Conservation (phyloP, 2,113 vertebrate genomes). For the Labrus mixtus region DNA sequence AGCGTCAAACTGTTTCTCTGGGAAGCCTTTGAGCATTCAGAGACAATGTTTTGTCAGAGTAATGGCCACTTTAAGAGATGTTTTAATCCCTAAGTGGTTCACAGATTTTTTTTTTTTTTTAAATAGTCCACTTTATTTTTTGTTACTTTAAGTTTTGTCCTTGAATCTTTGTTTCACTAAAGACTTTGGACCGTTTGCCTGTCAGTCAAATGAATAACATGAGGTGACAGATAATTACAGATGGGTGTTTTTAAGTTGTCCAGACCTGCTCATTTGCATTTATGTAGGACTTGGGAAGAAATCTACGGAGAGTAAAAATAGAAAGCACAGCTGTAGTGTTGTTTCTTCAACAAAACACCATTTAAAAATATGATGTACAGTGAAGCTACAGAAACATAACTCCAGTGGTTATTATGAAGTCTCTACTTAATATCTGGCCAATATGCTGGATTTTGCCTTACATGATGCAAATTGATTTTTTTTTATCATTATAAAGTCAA, state of each 20-base stretch:
- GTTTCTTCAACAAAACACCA: conserved; percentile 11
- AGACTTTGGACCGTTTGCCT: neutral
- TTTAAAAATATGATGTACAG: neutral
- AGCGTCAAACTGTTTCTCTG: neutral
- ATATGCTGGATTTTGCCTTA: neutral
- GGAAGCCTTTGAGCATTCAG: neutral
- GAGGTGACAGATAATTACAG: conserved; percentile 5
- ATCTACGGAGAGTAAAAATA: conserved; percentile 5
- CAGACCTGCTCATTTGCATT: conserved; percentile 32
- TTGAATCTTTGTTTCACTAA: neutral
- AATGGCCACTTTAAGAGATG: neutral
- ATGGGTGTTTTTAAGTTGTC: conserved; percentile 10
- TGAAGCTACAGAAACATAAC: neutral
- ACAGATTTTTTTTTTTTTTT: neutral
- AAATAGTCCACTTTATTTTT: neutral
- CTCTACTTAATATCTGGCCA: neutral
- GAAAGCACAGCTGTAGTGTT: neutral
- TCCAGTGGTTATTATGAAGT: neutral
- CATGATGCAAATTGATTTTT: no score
- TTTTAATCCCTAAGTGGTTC: neutral
- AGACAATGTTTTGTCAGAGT: neutral
- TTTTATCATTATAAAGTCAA: neutral
- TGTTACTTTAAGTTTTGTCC: neutral
- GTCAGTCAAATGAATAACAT: conserved; percentile 1
- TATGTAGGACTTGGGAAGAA: conserved; percentile 5